These are phyloP conservation scores for Proterorhinus semilunaris DNA, from an alignment of 2,113 vertebrate genomes.

Conservation along the genomic window DNA sequence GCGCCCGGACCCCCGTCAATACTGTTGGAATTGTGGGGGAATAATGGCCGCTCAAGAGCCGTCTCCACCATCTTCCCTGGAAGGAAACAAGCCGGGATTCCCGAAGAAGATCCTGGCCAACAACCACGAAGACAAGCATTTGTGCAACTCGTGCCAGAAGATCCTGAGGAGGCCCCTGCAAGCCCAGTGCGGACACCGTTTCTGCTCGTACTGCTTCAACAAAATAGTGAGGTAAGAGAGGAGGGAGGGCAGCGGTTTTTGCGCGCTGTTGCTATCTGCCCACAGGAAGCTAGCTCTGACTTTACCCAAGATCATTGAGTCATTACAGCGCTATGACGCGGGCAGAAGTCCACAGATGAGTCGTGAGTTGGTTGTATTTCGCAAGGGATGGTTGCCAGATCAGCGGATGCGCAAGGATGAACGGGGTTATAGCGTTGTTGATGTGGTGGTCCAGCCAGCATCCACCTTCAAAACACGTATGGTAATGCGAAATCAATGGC, in stretches of 20 bases:
- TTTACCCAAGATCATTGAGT: not conserved
- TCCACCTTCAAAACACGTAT: not conserved
- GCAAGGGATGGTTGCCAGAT: not conserved
- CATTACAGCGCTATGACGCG: not conserved
- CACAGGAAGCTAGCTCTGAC: conserved; percentile 25
- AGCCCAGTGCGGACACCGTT: conserved; percentile 95
- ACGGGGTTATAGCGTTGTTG: not conserved
- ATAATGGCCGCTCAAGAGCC: conserved; percentile 84
- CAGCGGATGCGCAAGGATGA: not conserved
- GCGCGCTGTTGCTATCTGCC: conserved; percentile 20
- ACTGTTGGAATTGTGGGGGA: conserved; percentile 59
- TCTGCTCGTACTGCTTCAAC: conserved; percentile 89
- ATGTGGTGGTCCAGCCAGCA: not conserved
- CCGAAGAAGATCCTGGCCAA: conserved; percentile 89
- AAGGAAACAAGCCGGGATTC: conserved; percentile 90
- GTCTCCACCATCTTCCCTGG: conserved; percentile 88
- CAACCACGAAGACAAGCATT: conserved; percentile 89
- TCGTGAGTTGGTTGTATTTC: not conserved
- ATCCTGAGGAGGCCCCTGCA: conserved; percentile 89
- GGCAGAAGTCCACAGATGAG: not conserved
- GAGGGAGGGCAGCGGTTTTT: not conserved
- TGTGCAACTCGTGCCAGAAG: conserved; percentile 90
- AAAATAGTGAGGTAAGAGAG: conserved; percentile 86
- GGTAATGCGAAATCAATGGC: not conserved
- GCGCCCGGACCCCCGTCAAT: conserved; percentile 21